Evolutionary conservation across 2,888 invertebrate species (phyloP).

Genomic region (Aromia moschata): DNA sequence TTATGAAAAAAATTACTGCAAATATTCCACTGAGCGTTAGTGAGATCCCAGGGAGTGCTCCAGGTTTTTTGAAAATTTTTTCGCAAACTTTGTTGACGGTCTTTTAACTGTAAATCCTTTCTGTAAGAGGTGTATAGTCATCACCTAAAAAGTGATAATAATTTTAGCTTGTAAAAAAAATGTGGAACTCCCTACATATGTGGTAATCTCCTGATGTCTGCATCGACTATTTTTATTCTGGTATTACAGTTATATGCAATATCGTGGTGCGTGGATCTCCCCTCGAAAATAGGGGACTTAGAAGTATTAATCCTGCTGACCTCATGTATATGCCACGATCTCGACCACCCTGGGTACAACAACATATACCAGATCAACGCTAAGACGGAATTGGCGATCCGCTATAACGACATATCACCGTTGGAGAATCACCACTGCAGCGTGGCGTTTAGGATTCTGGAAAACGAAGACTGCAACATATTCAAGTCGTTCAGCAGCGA

Average conservation of each 20-base stretch:
- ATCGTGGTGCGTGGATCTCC: conserved; percentile 76
- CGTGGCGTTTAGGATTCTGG: conserved; percentile 81
- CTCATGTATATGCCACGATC: conserved; percentile 83
- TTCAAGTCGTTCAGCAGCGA: conserved; percentile 73
- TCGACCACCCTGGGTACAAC: conserved; percentile 81
- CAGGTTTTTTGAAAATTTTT: too few relatives aligned
- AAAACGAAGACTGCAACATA: conserved; percentile 82
- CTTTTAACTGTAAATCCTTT: too few relatives aligned
- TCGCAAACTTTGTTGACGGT: too few relatives aligned
- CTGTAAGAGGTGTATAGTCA: too few relatives aligned
- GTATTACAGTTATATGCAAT: conserved; percentile 80
- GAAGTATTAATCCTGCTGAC: conserved; percentile 81
- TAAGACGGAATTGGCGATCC: conserved; percentile 81
- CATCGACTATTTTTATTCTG: neutral
- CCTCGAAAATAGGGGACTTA: conserved; percentile 75
- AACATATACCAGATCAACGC: conserved; percentile 86
- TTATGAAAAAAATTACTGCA: too few relatives aligned
- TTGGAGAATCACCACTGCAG: conserved; percentile 89
- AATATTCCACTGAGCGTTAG: too few relatives aligned
- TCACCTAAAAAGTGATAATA: too few relatives aligned
- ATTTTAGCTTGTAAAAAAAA: too few relatives aligned
- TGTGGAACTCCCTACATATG: too few relatives aligned
- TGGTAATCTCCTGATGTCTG: neutral
- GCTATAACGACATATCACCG: conserved; percentile 88
- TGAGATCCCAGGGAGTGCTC: too few relatives aligned